Percentiles rank a stretch among this genome's conserved stretches.
Evolutionary conservation across 2,797 vertebrate genomes (phyloP).

Genomic region (Ciconia nigra): DNA sequence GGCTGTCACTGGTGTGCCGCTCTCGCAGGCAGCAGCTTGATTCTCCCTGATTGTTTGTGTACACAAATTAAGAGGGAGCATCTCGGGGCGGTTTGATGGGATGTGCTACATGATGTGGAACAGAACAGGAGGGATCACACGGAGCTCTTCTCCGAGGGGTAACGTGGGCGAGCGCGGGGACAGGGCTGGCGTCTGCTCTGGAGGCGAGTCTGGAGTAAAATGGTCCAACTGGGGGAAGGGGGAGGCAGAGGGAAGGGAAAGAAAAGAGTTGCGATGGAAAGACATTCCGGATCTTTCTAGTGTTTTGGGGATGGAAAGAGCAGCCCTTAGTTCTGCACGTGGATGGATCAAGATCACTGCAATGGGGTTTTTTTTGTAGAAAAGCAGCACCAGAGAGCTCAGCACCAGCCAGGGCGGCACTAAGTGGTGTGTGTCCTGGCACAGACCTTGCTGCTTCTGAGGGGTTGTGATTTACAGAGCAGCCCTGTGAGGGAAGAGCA

Average conservation of each 20-base stretch:
- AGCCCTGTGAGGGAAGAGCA: background rate
- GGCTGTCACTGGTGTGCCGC: background rate
- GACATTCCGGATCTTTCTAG: background rate
- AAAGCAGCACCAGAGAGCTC: background rate
- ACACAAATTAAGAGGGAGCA: background rate
- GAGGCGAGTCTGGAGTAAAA: background rate
- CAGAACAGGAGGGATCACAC: background rate
- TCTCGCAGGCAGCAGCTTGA: background rate
- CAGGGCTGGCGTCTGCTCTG: background rate
- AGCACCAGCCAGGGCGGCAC: background rate
- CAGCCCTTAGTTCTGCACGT: background rate
- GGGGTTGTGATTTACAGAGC: background rate
- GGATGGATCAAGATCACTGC: background rate
- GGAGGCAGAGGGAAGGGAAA: background rate
- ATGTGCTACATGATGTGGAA: background rate
- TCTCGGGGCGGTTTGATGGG: background rate
- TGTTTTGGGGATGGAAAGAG: background rate
- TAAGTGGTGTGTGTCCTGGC: background rate
- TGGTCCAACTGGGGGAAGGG: background rate
- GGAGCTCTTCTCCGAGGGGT: background rate
- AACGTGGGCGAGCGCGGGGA: background rate
- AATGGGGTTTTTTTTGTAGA: background rate
- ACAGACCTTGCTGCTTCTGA: rapidly evolving
- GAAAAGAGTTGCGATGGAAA: rapidly evolving
- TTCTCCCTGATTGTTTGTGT: background rate